These are phyloP conservation scores for Rhagonycha fulva DNA, from an alignment of 2,888 invertebrate species.

Conservation along the genomic window DNA sequence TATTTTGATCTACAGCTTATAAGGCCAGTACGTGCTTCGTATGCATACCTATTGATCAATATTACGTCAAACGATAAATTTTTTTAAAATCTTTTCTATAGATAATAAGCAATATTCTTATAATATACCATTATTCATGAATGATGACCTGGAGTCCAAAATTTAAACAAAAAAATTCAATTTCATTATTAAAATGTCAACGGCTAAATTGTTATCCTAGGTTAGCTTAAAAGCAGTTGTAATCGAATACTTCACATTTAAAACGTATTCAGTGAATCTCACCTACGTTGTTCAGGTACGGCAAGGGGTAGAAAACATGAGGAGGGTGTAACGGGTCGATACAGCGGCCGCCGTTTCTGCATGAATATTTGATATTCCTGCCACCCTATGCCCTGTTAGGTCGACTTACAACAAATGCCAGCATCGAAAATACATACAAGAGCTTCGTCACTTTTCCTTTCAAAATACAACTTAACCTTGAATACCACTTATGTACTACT, in stretches of 20 bases:
- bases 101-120: no score
- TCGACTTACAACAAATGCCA: constrained; percentile 36
- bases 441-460: not conserved
- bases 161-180: not conserved
- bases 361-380: constrained; percentile 53
- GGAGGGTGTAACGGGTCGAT: constrained; percentile 44
- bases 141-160: not conserved
- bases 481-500: not conserved
- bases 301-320: constrained; percentile 27
- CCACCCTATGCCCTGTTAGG: constrained; percentile 31
- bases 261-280: constrained; percentile 12
- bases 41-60: not conserved
- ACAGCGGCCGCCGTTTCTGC: constrained; percentile 49
- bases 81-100: not conserved
- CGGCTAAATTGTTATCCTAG: constrained; percentile 10
- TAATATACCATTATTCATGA: not conserved
- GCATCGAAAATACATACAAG: constrained; percentile 21
- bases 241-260: not conserved
- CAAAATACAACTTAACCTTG: not conserved
- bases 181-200: not conserved
- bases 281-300: constrained; percentile 32
- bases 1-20: not conserved
- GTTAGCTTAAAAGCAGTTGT: constrained; percentile 5
- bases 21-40: not conserved
- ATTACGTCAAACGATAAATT: not conserved